phyloP scores from a whole-genome alignment of 2,888 invertebrate genomes.

The Chesias legatella region DNA sequence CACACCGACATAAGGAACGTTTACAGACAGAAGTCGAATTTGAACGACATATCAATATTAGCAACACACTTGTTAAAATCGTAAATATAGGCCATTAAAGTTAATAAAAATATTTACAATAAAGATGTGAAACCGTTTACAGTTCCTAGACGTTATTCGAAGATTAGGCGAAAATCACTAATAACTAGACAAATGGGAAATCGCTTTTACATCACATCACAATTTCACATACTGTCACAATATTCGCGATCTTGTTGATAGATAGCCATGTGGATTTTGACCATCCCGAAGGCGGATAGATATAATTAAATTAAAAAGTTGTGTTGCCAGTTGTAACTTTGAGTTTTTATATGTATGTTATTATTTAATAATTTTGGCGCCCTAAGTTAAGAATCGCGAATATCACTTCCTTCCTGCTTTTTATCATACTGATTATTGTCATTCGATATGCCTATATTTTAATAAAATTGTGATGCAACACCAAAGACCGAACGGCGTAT shows the following conservation, averaged over 20 bases:
- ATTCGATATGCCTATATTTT: conserved; percentile 13
- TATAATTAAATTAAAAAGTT: neutral
- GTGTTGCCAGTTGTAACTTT: too few relatives aligned
- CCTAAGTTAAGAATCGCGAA: too few relatives aligned
- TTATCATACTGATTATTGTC: conserved; percentile 10
- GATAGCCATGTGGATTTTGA: conserved; percentile 6
- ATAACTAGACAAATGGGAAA: conserved; percentile 56
- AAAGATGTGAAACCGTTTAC: conserved; percentile 70
- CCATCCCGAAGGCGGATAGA: conserved; percentile 11
- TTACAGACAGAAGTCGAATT: conserved; percentile 55
- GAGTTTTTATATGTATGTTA: too few relatives aligned
- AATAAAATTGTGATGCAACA: conserved; percentile 35
- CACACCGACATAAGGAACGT: conserved; percentile 22
- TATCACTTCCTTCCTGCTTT: too few relatives aligned
- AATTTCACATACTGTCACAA: conserved; percentile 9
- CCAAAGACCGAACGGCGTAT: conserved; percentile 44
- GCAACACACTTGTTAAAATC: conserved; percentile 68
- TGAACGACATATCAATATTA: conserved; percentile 62
- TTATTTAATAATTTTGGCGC: too few relatives aligned
- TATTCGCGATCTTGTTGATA: conserved; percentile 1
- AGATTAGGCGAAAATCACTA: conserved; percentile 75
- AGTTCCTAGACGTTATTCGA: conserved; percentile 68
- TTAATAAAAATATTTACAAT: conserved; percentile 75
- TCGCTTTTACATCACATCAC: conserved; percentile 28
- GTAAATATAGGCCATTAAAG: conserved; percentile 74